phyloP scores from a whole-genome alignment of 2,888 invertebrate species.

The Ectemnius lituratus region DNA sequence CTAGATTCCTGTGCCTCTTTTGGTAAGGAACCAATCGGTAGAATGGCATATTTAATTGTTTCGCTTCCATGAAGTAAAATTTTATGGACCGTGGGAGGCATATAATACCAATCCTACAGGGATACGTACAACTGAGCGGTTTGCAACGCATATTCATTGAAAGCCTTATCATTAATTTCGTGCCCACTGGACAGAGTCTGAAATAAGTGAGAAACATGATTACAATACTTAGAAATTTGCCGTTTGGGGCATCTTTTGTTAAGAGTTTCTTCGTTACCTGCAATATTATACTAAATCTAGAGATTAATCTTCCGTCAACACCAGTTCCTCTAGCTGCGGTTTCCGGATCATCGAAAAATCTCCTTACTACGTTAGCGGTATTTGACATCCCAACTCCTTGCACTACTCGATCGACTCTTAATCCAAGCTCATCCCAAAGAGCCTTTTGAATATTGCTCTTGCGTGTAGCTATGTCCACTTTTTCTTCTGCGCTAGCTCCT shows the following conservation, averaged over 20 bases:
- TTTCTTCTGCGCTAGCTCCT: neutral
- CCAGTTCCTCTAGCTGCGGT: neutral
- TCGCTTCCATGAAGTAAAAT: slow-evolving; percentile 12
- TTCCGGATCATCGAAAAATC: slow-evolving; percentile 6
- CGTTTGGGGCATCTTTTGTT: too few relatives aligned
- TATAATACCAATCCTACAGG: slow-evolving; percentile 6
- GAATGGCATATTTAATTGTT: neutral
- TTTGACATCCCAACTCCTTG: slow-evolving; percentile 15
- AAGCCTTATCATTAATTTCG: neutral
- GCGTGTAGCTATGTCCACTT: neutral
- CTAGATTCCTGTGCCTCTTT: neutral
- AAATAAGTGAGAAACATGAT: neutral
- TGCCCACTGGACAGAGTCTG: slow-evolving; percentile 8
- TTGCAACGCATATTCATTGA: slow-evolving; percentile 8
- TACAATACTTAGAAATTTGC: neutral
- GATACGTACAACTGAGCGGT: slow-evolving; percentile 5
- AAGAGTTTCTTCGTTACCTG: too few relatives aligned
- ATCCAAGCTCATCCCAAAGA: neutral
- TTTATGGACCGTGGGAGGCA: slow-evolving; percentile 8
- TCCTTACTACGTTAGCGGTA: neutral
- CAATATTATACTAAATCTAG: neutral
- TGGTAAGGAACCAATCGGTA: slow-evolving; percentile 2
- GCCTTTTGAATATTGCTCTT: slow-evolving; percentile 1
- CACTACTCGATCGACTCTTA: neutral
- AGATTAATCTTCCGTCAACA: neutral